A percentile compares a stretch with the other conserved stretches of the same genome.
These are phyloP conservation scores for Kryptopterus vitreolus DNA, from an alignment of 2,797 vertebrate species.

Conservation along the genomic window DNA sequence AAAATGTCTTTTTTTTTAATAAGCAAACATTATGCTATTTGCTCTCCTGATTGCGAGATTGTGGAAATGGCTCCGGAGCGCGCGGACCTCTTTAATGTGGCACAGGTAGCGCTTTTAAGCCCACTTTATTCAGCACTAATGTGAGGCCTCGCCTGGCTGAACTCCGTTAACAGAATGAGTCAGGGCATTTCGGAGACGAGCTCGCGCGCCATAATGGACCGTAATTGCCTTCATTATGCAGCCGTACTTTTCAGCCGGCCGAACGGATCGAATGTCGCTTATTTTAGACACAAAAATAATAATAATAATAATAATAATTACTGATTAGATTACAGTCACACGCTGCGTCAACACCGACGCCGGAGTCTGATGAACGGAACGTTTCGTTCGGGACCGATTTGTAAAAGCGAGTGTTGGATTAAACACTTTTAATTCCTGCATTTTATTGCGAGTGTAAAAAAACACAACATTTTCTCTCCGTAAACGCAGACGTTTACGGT, in stretches of 20 bases:
- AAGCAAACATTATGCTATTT: conserved; percentile 5
- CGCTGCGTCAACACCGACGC: background rate
- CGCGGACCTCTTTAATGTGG: conserved; percentile 16
- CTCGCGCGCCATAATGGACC: conserved; percentile 32
- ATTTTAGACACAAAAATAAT: conserved; percentile 21
- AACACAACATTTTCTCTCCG: too few relatives aligned
- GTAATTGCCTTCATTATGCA: conserved; percentile 46
- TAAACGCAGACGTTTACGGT: background rate
- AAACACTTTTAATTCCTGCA: background rate
- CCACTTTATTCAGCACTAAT: conserved; percentile 25
- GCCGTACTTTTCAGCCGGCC: conserved; percentile 22
- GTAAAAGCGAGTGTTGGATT: background rate
- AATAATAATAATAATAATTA: conserved; percentile 27
- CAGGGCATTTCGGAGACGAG: conserved; percentile 30
- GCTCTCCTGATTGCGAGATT: background rate
- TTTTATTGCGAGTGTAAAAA: background rate
- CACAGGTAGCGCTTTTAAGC: conserved; percentile 32
- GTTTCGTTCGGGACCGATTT: background rate
- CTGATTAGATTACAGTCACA: background rate
- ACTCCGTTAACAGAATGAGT: conserved; percentile 25
- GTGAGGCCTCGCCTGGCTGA: conserved; percentile 1
- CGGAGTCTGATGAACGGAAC: background rate
- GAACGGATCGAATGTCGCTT: conserved; percentile 28
- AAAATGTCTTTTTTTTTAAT: background rate
- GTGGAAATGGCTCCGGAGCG: conserved; percentile 9